Base-by-base conservation (phyloP, 1,140 invertebrate species). In the Gerris buenoi region DNA sequence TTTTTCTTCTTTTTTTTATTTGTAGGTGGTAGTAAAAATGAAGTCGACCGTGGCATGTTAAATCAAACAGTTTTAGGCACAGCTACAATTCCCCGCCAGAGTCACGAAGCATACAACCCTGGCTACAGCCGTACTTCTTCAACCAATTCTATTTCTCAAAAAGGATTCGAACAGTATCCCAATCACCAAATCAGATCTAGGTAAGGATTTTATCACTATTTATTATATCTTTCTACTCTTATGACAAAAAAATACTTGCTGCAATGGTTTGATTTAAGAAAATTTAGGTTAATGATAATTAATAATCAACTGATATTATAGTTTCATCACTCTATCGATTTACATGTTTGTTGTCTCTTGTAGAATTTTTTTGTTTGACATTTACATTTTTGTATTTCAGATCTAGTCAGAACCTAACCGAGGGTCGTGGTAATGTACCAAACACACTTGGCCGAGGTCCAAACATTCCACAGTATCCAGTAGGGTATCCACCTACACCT, bases 61-160 rank as follows among this genome's bases (percentile, higher is more conserved):
- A 69, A 69, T 62, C 68, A 67, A 69, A 69, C 65, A 27, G 65
- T 63, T 5, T 65, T 69, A 26, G 68, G 65, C 10, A 69, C 63
- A 26, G 66, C 57, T 23, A 69, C 68, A 2, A 67, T 69, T 57
- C 69, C 67, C 66, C 69, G 71, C 67, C 77, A 78, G 62, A 78
- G 82, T 59, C 84, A 86, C 71, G 85, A 86, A 74, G 81, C 85
- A 0, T 87, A 85, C 75, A 86, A 85, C 77, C 83, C 85, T 62
- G 85, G 84, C 29, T 88, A 87, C 73, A 86, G 84, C 71, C 78
- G 85, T 69, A 85, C 85, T 27, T 86, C 85, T 33, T 86, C 85
- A 2, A 85, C 84, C 64, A 86, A 84, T 68, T 84, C 83, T 71
- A 83, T 85, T 46, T 82, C 79, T 59, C 80, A 79, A 65, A 75